Base-by-base conservation (phyloP, 2,113 vertebrate genomes). In the Gasterosteus aculeatus region DNA sequence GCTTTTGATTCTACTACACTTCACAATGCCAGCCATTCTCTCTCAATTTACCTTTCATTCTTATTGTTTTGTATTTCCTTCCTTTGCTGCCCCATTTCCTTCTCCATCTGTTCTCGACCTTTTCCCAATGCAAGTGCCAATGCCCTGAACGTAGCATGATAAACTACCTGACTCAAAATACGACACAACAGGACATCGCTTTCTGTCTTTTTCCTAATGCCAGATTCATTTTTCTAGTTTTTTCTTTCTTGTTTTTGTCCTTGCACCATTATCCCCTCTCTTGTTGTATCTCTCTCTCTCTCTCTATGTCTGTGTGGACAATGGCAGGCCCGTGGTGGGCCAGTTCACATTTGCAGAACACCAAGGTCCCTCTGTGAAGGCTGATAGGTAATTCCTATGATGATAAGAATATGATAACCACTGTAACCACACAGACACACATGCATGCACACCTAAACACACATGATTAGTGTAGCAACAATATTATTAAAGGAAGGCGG, bases 141-240 rank as follows among this genome's bases (percentile, higher is more conserved):
- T 73, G 63, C 70, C 76, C 53, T 10, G 12, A 68, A 81, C 70
- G 70, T 67, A 33, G 31, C 44, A 69, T 39, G 59, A 75, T 78
- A 70, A 84, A 85, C 59, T 74, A 80, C 70, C 67, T 75, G 62
- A 81, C 69, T 87, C 51, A 72, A 82, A 74, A 65, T 47, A 80
- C 73, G 59, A 22, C 59, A 73, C 42, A 58, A 53, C 62, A 63
- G 56, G 74, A 74, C 49, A 79, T 75, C 15, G 31, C 46, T 57
- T 67, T 51, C 62, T 66, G 38, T 81, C 73, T 82, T 41, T 62
- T 64, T 33, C 49, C 54, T 53, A 62, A 70, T 69, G 74, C 78
- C 78, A 83, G 71, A 69, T 68, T 63, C n/a, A 63, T 68, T 83
- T 78, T 67, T 75, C 57, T 65, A 22, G 16, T 22, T n/a, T 22